phyloP scores from a whole-genome alignment of 1,140 invertebrate species.

The Trigoniulus corallinus region DNA sequence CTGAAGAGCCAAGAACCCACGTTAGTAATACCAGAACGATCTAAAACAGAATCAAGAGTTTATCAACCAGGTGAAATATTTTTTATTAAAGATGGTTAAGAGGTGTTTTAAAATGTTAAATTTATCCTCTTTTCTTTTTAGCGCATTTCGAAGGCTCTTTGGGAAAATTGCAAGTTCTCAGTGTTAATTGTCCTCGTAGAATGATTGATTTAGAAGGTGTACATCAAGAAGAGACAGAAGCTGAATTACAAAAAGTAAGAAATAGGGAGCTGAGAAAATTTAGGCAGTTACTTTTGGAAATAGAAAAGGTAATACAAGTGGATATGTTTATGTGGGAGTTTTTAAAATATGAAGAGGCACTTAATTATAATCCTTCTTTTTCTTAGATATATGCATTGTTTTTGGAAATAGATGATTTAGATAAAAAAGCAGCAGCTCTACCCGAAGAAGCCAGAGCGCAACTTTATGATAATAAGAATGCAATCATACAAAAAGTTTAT shows the following conservation, averaged over 20 bases:
- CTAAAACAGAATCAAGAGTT: constrained; percentile 21
- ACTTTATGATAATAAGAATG: constrained; percentile 1
- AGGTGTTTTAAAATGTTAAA: too few species aligned
- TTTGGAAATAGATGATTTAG: constrained; percentile 51
- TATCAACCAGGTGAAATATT: constrained; percentile 23
- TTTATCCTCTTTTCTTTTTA: constrained; percentile 22
- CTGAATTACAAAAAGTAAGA: constrained; percentile 18
- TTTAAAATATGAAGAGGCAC: not conserved
- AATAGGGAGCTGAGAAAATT: constrained; percentile 42
- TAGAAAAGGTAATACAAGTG: constrained; percentile 43
- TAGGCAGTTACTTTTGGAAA: constrained; percentile 58
- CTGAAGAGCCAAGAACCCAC: constrained; percentile 17
- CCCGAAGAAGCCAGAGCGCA: constrained; percentile 1
- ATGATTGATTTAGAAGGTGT: constrained; percentile 75
- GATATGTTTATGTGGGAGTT: too few species aligned
- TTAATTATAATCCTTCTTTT: constrained; percentile 9
- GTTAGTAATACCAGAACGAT: constrained; percentile 14
- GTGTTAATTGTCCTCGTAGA: constrained; percentile 69
- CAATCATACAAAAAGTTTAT: not conserved
- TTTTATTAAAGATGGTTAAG: constrained; percentile 1
- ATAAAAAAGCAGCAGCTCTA: constrained; percentile 27
- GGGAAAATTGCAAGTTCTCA: constrained; percentile 51
- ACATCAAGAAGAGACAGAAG: constrained; percentile 27
- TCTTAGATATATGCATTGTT: constrained; percentile 40
- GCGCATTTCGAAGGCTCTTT: constrained; percentile 82